Conservation (phyloP, 2,797 vertebrate genomes). For the Pteropus rufus region DNA sequence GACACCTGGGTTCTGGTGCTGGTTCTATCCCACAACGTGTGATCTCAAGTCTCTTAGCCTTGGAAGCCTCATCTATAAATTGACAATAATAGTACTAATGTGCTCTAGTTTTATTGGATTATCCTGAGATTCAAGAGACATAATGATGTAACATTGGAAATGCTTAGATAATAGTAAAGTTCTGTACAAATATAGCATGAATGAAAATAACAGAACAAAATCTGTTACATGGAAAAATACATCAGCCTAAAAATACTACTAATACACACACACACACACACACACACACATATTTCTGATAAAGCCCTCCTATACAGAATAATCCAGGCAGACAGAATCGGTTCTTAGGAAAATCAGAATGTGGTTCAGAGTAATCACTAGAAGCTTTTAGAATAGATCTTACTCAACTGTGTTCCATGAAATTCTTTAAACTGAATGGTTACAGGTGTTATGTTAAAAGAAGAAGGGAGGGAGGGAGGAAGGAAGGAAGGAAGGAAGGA, state of each 20-base stretch:
- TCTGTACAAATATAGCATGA: background rate
- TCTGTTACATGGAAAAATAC: background rate
- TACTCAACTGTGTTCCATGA: background rate
- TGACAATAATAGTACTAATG: background rate
- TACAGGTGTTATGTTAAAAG: background rate
- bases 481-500: too few species aligned
- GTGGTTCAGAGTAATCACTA: background rate
- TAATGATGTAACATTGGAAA: background rate
- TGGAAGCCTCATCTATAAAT: background rate
- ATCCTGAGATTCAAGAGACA: background rate
- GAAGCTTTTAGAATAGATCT: background rate
- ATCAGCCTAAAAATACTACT: background rate
- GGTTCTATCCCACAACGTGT: background rate
- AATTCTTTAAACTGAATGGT: background rate
- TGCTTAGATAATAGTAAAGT: background rate
- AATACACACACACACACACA: background rate
- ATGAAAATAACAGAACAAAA: background rate
- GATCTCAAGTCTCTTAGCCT: background rate
- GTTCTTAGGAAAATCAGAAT: background rate
- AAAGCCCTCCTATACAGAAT: background rate
- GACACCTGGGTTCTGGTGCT: background rate
- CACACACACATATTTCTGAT: background rate
- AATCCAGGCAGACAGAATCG: background rate
- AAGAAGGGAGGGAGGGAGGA: background rate
- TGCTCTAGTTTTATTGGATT: background rate